Evolutionary conservation across 2,888 invertebrate genomes (phyloP).

Genomic region (Drosophila birchii): DNA sequence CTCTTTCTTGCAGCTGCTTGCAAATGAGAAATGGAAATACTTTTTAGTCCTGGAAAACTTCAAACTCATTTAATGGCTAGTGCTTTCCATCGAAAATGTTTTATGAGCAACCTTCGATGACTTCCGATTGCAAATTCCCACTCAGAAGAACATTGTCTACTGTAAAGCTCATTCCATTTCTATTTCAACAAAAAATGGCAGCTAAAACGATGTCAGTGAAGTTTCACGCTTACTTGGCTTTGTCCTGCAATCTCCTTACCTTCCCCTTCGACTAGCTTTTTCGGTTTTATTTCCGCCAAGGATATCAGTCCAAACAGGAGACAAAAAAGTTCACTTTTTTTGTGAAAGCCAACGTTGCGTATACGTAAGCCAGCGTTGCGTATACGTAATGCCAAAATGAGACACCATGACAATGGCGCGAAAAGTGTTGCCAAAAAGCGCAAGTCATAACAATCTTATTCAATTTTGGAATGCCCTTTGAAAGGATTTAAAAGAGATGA

Average conservation of each 20-base stretch:
- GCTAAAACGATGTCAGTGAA: constrained; percentile 27
- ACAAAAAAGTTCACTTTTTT: constrained; percentile 43
- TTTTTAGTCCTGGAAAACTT: constrained; percentile 11
- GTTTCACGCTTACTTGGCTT: constrained; percentile 57
- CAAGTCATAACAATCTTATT: background rate
- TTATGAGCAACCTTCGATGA: constrained; percentile 34
- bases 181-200: background rate
- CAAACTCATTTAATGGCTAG: constrained; percentile 16
- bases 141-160: constrained; percentile 22
- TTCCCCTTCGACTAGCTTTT: background rate
- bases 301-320: background rate
- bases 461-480: background rate
- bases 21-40: constrained; percentile 10
- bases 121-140: constrained; percentile 35
- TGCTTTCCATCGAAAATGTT: constrained; percentile 29
- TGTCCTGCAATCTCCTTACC: constrained; percentile 17
- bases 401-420: constrained; percentile 27
- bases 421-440: constrained; percentile 12
- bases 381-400: constrained; percentile 62
- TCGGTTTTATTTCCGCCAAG: constrained; percentile 30
- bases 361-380: constrained; percentile 64
- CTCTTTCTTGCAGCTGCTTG: constrained; percentile 23
- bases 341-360: constrained; percentile 46
- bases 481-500: background rate
- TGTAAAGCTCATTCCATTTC: background rate